Percentiles rank a stretch among this genome's conserved stretches.
Evolutionary conservation across 2,888 invertebrate species (phyloP).

Genomic region (Harpagoxenus sublaevis): DNA sequence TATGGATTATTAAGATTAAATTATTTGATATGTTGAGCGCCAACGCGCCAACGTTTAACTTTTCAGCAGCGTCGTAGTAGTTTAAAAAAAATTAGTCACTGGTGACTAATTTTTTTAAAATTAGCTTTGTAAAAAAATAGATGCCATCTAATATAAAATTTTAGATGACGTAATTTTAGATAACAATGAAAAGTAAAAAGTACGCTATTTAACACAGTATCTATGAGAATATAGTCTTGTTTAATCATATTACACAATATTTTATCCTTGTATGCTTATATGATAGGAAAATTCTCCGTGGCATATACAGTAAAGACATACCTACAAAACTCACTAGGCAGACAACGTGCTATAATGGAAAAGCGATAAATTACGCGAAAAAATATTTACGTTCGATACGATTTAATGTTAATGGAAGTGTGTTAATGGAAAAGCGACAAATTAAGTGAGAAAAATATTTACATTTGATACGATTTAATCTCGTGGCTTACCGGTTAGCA

Average conservation of each 20-base stretch:
- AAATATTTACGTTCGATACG: not conserved
- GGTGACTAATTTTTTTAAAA: not conserved
- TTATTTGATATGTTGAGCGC: not conserved
- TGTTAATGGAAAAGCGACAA: not conserved
- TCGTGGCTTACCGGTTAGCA: constrained; percentile 77
- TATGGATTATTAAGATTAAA: not conserved
- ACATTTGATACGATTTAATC: not conserved
- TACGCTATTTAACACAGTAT: not conserved
- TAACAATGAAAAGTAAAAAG: not conserved
- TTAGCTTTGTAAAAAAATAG: not conserved
- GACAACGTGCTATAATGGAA: not conserved
- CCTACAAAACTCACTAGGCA: not conserved
- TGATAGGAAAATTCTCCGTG: not conserved
- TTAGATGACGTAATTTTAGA: not conserved
- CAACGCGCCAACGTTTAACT: too few relatives aligned
- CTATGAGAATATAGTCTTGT: not conserved
- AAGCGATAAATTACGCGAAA: not conserved
- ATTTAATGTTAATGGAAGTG: not conserved
- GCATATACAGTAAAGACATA: too few relatives aligned
- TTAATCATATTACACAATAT: not conserved
- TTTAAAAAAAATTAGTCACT: not conserved
- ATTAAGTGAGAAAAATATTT: not conserved
- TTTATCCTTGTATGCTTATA: not conserved
- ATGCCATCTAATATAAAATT: not conserved
- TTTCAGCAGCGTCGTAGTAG: not conserved